Conservation (phyloP, 2,113 vertebrate species). For the Perccottus glenii region DNA sequence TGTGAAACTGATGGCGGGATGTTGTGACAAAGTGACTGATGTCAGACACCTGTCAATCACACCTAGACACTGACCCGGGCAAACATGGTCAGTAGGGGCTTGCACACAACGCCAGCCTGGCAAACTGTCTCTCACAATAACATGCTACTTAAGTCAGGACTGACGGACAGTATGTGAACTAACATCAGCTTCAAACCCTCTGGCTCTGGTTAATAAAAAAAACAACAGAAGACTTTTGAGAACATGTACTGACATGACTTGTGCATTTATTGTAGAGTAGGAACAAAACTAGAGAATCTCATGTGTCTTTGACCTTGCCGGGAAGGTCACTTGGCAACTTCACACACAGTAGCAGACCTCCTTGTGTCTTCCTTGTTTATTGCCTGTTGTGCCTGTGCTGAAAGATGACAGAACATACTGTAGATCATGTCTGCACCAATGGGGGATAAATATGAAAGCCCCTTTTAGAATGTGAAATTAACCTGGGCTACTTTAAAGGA, state of each 20-base stretch:
- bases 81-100: conserved; percentile 18
- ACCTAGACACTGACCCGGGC: neutral
- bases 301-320: conserved; percentile 29
- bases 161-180: neutral
- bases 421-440: conserved; percentile 15
- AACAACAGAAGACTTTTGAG: no score
- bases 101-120: neutral
- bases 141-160: conserved; percentile 13
- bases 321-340: conserved; percentile 58
- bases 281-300: conserved; percentile 12
- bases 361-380: conserved; percentile 26
- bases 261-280: neutral
- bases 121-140: conserved; percentile 15
- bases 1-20: conserved; percentile 29
- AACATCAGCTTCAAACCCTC: neutral
- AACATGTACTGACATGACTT: no score
- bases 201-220: neutral
- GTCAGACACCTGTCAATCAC: conserved; percentile 67
- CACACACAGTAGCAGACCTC: conserved; percentile 26
- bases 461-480: neutral
- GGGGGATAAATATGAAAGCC: neutral
- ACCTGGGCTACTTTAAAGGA: neutral
- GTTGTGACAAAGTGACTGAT: conserved; percentile 60
- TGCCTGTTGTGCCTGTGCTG: conserved; percentile 27
- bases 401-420: conserved; percentile 9